These are phyloP conservation scores for Trachelus iudaicus DNA, from an alignment of 2,888 invertebrate genomes.

Conservation along the genomic window DNA sequence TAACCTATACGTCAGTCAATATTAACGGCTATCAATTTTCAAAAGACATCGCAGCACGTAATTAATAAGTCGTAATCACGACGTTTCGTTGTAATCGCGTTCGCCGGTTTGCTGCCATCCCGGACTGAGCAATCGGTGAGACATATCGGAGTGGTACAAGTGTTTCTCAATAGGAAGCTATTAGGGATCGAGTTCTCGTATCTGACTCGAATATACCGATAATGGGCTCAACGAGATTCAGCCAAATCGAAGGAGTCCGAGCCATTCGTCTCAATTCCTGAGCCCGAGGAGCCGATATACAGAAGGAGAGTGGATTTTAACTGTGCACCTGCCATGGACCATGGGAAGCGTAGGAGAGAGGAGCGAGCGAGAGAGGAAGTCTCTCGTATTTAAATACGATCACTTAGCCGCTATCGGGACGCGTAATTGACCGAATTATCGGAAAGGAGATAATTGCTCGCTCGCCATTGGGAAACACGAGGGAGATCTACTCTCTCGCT, in stretches of 20 bases:
- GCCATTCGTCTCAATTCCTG: background rate
- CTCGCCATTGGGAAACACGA: slow-evolving; percentile 1
- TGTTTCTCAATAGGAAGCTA: background rate
- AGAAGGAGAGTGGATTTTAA: slow-evolving; percentile 1
- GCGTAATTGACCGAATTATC: slow-evolving; percentile 50
- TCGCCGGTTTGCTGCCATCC: background rate
- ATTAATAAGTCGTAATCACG: background rate
- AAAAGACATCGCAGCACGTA: background rate
- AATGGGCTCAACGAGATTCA: background rate
- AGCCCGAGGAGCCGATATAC: slow-evolving; percentile 25
- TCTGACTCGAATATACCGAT: background rate
- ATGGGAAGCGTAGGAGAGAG: background rate
- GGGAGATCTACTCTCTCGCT: background rate
- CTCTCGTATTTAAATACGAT: slow-evolving; percentile 5
- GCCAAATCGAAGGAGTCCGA: background rate
- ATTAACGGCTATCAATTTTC: background rate
- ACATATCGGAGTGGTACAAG: background rate
- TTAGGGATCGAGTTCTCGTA: background rate
- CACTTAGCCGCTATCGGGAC: slow-evolving; percentile 29
- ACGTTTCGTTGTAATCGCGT: background rate
- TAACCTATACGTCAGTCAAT: background rate
- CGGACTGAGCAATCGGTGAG: background rate
- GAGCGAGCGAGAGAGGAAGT: background rate
- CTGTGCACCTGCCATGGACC: slow-evolving; percentile 26
- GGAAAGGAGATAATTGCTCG: slow-evolving; percentile 29